A percentile compares a stretch with the other conserved stretches of the same genome.
Conservation (phyloP, 2,888 invertebrate genomes). For the Theretra japonica region DNA sequence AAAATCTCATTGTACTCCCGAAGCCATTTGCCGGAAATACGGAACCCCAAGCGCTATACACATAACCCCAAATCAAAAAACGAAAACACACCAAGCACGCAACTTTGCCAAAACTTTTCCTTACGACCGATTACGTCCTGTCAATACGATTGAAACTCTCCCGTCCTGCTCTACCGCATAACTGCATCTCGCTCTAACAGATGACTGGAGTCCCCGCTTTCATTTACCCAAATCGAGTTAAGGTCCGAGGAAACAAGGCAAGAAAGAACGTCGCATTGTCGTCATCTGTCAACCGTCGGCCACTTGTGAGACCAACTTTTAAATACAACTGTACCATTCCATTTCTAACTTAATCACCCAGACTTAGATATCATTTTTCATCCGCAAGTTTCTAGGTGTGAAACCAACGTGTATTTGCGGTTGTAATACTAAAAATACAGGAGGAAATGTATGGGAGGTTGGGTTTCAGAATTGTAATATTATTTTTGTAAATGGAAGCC, state of each 20-base stretch:
- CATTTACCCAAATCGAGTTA: constrained; percentile 74
- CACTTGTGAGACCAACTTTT: constrained; percentile 54
- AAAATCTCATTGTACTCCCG: neutral
- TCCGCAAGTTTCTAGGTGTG: constrained; percentile 32
- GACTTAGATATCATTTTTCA: constrained; percentile 39
- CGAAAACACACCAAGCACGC: constrained; percentile 39
- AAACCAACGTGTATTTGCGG: constrained; percentile 35
- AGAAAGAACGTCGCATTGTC: constrained; percentile 69
- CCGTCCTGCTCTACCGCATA: constrained; percentile 25
- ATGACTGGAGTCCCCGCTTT: constrained; percentile 59
- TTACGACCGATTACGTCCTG: constrained; percentile 49
- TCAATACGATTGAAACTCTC: constrained; percentile 33
- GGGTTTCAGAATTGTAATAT: constrained; percentile 24
- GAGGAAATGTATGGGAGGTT: constrained; percentile 37
- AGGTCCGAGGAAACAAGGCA: constrained; percentile 69
- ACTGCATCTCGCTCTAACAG: constrained; percentile 48
- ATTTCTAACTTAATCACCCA: constrained; percentile 45
- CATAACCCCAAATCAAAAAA: constrained; percentile 10
- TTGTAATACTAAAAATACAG: constrained; percentile 36
- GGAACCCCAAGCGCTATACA: constrained; percentile 5
- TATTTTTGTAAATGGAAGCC: constrained; percentile 48
- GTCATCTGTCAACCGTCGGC: constrained; percentile 73
- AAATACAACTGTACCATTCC: constrained; percentile 35
- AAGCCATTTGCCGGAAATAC: neutral
- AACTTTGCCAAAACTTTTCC: constrained; percentile 47